These are phyloP conservation scores for Nannospalax galili DNA, from an alignment of 2,113 vertebrate species.

Conservation along the genomic window DNA sequence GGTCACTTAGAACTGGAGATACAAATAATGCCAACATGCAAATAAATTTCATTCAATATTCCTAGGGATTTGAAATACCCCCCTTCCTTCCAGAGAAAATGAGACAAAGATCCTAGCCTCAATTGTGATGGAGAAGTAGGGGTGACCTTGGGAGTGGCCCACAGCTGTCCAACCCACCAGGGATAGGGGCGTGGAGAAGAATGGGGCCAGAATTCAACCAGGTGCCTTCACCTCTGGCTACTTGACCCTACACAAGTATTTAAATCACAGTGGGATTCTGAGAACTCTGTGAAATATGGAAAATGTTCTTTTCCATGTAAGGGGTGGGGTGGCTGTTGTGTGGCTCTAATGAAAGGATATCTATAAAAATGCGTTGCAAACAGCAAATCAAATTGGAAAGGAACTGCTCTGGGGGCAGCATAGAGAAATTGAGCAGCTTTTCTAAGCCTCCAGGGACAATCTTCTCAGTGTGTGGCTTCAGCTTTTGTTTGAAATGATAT, in stretches of 20 bases:
- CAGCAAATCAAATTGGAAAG: constrained; percentile 68
- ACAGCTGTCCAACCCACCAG: neutral
- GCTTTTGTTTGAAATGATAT: constrained; percentile 78
- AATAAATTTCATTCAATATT: neutral
- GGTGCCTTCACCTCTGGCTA: neutral
- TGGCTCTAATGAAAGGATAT: constrained; percentile 54
- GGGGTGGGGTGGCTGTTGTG: neutral
- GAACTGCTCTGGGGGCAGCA: constrained; percentile 40
- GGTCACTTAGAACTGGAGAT: neutral
- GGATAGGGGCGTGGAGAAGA: neutral
- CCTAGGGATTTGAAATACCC: neutral
- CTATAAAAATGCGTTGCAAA: constrained; percentile 64
- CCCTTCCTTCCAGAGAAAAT: neutral
- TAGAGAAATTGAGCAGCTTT: constrained; percentile 70
- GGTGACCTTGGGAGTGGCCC: constrained; percentile 12
- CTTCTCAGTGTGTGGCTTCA: constrained; percentile 81
- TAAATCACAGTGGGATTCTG: constrained; percentile 24
- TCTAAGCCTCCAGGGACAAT: constrained; percentile 69
- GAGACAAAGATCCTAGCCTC: neutral
- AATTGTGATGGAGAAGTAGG: neutral
- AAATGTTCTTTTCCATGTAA: constrained; percentile 40
- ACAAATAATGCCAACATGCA: neutral
- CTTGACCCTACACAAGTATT: constrained; percentile 54
- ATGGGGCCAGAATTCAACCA: neutral
- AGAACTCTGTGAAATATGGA: constrained; percentile 50